Conservation (phyloP, 2,888 invertebrate genomes). For the Nebria brevicollis region DNA sequence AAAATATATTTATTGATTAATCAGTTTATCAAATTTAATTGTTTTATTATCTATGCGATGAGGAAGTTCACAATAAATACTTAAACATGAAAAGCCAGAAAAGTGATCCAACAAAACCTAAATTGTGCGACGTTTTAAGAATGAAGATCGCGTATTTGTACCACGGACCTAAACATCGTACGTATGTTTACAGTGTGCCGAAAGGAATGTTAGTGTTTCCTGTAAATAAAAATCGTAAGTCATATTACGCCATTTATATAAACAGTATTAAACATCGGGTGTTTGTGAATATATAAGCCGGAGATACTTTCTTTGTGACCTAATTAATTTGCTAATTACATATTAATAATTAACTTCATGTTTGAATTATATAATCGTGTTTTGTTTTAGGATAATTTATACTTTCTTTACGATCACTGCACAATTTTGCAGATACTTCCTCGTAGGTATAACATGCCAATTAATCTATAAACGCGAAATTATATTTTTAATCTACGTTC, state of each 20-base stretch:
- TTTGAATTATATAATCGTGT: too few relatives aligned
- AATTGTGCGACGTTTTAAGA: slow-evolving; percentile 47
- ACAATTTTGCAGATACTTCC: too few relatives aligned
- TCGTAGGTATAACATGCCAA: too few relatives aligned
- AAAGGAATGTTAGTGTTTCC: slow-evolving; percentile 56
- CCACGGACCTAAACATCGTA: slow-evolving; percentile 55
- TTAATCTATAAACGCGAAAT: too few relatives aligned
- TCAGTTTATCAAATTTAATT: background rate
- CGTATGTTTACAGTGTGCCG: slow-evolving; percentile 56
- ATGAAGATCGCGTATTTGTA: slow-evolving; percentile 53
- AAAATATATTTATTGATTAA: slow-evolving; percentile 11
- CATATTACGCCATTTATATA: background rate
- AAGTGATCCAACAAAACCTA: slow-evolving; percentile 29
- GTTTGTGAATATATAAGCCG: too few relatives aligned
- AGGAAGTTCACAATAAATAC: background rate
- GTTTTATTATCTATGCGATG: background rate
- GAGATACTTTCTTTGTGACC: too few relatives aligned
- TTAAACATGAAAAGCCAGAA: background rate
- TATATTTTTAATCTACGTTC: background rate
- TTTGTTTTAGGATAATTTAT: too few relatives aligned
- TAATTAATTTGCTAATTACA: too few relatives aligned
- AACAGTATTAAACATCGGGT: background rate
- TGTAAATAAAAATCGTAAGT: slow-evolving; percentile 53
- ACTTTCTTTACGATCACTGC: too few relatives aligned
- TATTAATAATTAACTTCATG: too few relatives aligned